phyloP scores from a whole-genome alignment of 2,888 invertebrate genomes.

The Choreutis nemorana region DNA sequence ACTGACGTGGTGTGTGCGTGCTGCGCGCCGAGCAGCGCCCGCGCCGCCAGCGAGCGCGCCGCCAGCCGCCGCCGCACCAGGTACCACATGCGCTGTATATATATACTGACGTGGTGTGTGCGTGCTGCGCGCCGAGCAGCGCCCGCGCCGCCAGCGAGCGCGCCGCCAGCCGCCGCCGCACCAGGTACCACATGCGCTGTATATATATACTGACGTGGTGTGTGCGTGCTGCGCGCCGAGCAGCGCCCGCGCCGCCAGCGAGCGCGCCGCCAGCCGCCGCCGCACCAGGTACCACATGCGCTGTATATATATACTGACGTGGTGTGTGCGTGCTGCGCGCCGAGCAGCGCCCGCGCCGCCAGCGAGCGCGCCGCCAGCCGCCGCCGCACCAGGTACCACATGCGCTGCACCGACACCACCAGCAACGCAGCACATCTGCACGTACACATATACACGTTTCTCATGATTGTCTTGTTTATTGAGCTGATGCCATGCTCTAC shows the following conservation, averaged over 20 bases:
- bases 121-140: slow-evolving; percentile 4
- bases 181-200: too few species aligned
- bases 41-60: slow-evolving; percentile 1
- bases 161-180: too few species aligned
- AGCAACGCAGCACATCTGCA: slow-evolving; percentile 29
- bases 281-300: slow-evolving; percentile 50
- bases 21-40: too few species aligned
- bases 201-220: too few species aligned
- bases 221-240: slow-evolving; percentile 4
- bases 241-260: slow-evolving; percentile 23
- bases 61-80: not conserved
- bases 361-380: slow-evolving; percentile 1
- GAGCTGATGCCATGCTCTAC: too few species aligned
- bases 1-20: too few species aligned
- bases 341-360: not conserved
- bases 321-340: not conserved
- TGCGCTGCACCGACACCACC: slow-evolving; percentile 24
- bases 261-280: slow-evolving; percentile 28
- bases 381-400: slow-evolving; percentile 5
- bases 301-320: not conserved
- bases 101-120: not conserved
- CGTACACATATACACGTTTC: too few species aligned
- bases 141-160: too few species aligned
- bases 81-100: too few species aligned
- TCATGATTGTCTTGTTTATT: too few species aligned